Conservation (phyloP, 2,888 invertebrate genomes). For the Digitonthophagus gazella region DNA sequence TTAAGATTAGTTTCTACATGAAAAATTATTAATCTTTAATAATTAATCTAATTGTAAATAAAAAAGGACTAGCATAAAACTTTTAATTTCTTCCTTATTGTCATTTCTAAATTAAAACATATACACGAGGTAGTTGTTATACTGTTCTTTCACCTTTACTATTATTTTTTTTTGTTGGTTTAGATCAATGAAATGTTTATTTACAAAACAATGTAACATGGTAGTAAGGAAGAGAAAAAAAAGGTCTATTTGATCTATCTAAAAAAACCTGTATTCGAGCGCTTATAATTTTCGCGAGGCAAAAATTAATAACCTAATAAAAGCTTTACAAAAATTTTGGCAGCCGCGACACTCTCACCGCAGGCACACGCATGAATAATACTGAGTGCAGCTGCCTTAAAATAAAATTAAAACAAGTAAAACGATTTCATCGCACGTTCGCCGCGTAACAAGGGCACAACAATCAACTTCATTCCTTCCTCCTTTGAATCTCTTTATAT, state of each 20-base stretch:
- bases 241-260: neutral
- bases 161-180: neutral
- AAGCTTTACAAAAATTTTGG: constrained; percentile 44
- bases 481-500: too few relatives aligned
- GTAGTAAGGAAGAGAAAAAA: neutral
- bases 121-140: neutral
- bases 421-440: too few relatives aligned
- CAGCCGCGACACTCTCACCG: constrained; percentile 46
- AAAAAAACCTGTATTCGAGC: neutral
- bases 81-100: neutral
- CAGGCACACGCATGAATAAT: constrained; percentile 50
- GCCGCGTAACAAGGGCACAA: constrained; percentile 48
- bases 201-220: neutral
- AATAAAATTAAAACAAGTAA: constrained; percentile 39
- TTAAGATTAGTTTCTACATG: too few relatives aligned
- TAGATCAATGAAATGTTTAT: too few relatives aligned
- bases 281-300: too few relatives aligned
- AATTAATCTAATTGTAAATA: neutral
- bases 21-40: too few relatives aligned
- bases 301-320: constrained; percentile 32
- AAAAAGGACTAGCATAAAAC: neutral
- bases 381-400: constrained; percentile 48
- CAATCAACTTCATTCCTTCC: constrained; percentile 30
- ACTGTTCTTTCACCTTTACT: too few relatives aligned
- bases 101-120: neutral